Percentiles rank a stretch among this genome's conserved stretches.
These are phyloP conservation scores for Limulus polyphemus DNA, from an alignment of 2,888 invertebrate genomes.

Conservation along the genomic window DNA sequence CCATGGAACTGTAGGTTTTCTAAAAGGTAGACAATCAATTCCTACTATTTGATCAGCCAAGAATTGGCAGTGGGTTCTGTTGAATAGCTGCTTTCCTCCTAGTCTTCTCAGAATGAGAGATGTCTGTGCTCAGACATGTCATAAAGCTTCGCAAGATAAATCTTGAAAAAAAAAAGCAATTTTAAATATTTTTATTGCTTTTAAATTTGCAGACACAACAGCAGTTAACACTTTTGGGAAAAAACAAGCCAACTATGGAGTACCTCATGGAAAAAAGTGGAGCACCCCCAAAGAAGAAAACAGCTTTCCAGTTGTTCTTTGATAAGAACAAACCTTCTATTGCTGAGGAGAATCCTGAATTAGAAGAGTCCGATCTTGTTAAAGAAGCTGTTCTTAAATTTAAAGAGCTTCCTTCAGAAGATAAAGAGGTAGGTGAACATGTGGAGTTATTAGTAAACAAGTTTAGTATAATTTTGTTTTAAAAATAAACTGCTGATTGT, in stretches of 20 bases:
- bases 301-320: constrained; percentile 12
- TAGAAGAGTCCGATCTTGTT: constrained; percentile 15
- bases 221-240: not conserved
- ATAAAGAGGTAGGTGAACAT: constrained; percentile 11
- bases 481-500: not conserved
- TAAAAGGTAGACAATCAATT: too few relatives aligned
- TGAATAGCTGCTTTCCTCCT: too few relatives aligned
- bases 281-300: not conserved
- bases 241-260: constrained; percentile 2
- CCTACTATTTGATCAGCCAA: too few relatives aligned
- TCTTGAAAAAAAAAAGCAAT: too few relatives aligned
- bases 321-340: constrained; percentile 8
- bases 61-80: too few relatives aligned
- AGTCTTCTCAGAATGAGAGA: too few relatives aligned
- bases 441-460: not conserved
- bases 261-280: not conserved
- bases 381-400: constrained; percentile 12
- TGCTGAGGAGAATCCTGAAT: constrained; percentile 8
- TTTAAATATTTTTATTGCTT: too few relatives aligned
- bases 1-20: too few relatives aligned
- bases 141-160: too few relatives aligned
- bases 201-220: too few relatives aligned
- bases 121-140: too few relatives aligned
- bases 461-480: constrained; percentile 3
- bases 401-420: constrained; percentile 9